A percentile compares a stretch with the other conserved stretches of the same genome.
phyloP scores from a whole-genome alignment of 2,113 vertebrate genomes.

The Cyanocitta stelleri region DNA sequence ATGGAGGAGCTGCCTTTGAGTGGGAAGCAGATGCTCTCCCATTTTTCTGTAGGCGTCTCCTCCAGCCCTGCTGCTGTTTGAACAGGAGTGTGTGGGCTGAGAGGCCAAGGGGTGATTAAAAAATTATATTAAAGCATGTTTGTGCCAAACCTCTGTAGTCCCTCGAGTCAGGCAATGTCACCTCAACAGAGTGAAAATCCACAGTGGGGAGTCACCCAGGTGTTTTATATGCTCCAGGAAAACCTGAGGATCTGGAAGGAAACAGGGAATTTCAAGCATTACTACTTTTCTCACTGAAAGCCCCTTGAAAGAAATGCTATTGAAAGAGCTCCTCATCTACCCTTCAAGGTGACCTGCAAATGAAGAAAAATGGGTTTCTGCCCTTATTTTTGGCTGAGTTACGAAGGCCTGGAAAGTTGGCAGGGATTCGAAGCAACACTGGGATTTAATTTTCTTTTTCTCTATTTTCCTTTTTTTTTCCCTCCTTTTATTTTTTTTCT shows the following conservation, averaged over 20 bases:
- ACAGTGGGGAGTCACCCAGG: not conserved
- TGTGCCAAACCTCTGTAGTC: not conserved
- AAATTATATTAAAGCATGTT: not conserved
- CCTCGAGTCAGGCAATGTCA: not conserved
- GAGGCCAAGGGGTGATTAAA: not conserved
- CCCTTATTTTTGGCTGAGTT: constrained; percentile 21
- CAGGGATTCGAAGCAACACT: not conserved
- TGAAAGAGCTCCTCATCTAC: not conserved
- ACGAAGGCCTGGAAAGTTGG: not conserved
- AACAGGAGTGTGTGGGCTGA: not conserved
- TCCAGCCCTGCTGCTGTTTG: not conserved
- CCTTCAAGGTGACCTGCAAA: constrained; percentile 25
- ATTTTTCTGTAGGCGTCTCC: not conserved
- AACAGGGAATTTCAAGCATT: not conserved
- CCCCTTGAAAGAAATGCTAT: not conserved
- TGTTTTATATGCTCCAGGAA: not conserved
- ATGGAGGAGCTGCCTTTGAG: accelerated
- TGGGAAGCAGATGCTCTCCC: accelerated
- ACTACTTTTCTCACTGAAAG: not conserved
- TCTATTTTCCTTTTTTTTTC: not conserved
- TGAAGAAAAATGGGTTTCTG: not conserved
- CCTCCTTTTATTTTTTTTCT: no score
- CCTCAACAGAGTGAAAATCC: not conserved
- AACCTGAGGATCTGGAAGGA: not conserved
- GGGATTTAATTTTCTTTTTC: not conserved